Percentiles rank a stretch among this genome's conserved stretches.
These are phyloP conservation scores for Allacma fusca DNA, from an alignment of 2,888 invertebrate species.

Conservation along the genomic window DNA sequence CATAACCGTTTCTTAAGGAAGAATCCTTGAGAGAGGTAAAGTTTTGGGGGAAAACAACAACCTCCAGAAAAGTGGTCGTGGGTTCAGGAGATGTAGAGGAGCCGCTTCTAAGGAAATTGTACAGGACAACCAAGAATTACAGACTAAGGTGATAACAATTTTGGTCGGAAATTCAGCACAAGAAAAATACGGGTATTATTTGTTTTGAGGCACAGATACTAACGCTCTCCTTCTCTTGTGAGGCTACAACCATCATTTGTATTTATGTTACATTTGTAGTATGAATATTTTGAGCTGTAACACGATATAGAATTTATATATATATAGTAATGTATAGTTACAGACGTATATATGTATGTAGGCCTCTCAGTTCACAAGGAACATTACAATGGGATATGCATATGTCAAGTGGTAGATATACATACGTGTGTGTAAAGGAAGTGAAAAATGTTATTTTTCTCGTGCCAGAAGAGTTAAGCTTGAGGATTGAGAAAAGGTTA, in stretches of 20 bases:
- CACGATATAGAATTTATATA: too few relatives aligned
- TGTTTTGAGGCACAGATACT: neutral
- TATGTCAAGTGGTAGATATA: neutral
- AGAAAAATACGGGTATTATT: neutral
- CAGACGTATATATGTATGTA: too few relatives aligned
- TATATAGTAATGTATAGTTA: too few relatives aligned
- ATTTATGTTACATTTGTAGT: neutral
- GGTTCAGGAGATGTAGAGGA: too few relatives aligned
- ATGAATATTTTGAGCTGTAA: too few relatives aligned
- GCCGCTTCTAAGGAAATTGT: neutral
- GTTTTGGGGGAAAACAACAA: too few relatives aligned
- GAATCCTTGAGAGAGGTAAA: too few relatives aligned
- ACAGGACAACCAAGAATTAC: neutral
- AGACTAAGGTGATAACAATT: conserved; percentile 10
- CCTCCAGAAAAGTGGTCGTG: too few relatives aligned
- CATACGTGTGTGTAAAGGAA: too few relatives aligned
- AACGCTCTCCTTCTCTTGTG: neutral
- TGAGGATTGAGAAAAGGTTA: conserved; percentile 16
- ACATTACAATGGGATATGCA: too few relatives aligned
- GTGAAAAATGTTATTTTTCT: conserved; percentile 12
- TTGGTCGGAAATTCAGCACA: neutral
- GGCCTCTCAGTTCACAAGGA: too few relatives aligned
- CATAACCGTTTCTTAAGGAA: too few relatives aligned
- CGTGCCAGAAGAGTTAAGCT: neutral
- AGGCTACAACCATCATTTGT: neutral